phyloP scores from a whole-genome alignment of 2,113 vertebrate species.

The Ailuropoda melanoleuca region DNA sequence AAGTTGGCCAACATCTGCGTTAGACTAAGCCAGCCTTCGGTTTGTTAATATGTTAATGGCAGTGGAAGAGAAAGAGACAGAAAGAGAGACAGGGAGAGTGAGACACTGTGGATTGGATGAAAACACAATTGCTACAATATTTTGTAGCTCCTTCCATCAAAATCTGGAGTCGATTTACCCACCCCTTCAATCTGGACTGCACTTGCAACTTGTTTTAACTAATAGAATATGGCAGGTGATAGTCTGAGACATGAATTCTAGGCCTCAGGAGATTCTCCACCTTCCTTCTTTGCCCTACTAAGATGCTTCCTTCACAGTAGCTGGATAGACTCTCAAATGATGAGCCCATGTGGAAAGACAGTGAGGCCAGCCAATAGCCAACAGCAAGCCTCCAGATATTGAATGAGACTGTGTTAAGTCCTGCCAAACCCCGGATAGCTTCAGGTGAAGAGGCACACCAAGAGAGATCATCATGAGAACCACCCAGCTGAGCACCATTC shows the following conservation, averaged over 20 bases:
- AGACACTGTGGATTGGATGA: background rate
- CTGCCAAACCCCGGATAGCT: background rate
- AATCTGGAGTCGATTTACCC: background rate
- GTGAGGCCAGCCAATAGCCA: background rate
- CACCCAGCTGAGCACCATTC: background rate
- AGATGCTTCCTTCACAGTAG: background rate
- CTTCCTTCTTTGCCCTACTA: background rate
- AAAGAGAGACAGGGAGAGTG: background rate
- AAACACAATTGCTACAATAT: background rate
- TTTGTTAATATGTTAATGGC: background rate
- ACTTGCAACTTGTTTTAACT: background rate
- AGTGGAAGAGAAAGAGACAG: background rate
- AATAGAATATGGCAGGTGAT: background rate
- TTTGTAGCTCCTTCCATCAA: background rate
- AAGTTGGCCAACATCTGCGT: background rate
- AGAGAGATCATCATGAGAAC: background rate
- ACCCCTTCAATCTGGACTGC: background rate
- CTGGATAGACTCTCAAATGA: background rate
- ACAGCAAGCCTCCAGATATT: background rate
- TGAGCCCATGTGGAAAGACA: background rate
- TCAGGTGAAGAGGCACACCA: background rate
- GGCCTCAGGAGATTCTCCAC: background rate
- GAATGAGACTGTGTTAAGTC: background rate
- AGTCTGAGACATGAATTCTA: background rate
- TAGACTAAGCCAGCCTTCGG: background rate